Percentiles rank a stretch among this genome's conserved stretches.
These are phyloP conservation scores for Ennomos erosarius DNA, from an alignment of 2,888 invertebrate species.

Conservation along the genomic window DNA sequence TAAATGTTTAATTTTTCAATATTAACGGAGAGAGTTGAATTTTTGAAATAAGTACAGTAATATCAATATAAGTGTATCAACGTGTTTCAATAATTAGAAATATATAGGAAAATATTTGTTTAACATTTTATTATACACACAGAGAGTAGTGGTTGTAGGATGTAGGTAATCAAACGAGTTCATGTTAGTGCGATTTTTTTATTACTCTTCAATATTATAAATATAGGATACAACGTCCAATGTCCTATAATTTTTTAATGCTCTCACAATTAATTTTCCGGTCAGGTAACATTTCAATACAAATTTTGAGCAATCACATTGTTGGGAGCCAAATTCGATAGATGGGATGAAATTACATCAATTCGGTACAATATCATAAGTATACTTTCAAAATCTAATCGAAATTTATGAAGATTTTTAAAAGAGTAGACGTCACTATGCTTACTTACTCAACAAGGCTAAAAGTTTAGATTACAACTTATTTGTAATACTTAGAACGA, in stretches of 20 bases:
- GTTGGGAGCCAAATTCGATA: conserved; percentile 41
- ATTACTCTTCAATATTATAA: conserved; percentile 70
- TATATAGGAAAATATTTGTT: no score
- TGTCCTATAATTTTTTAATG: conserved; percentile 58
- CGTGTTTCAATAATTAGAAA: no score
- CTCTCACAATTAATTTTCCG: conserved; percentile 53
- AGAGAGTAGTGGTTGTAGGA: neutral
- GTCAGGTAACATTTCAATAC: conserved; percentile 66
- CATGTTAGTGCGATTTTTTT: conserved; percentile 72
- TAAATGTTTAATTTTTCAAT: no score
- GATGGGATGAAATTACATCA: conserved; percentile 34
- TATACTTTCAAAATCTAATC: conserved; percentile 7
- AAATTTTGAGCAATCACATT: conserved; percentile 71
- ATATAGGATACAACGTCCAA: conserved; percentile 71
- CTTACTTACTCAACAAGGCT: conserved; percentile 51
- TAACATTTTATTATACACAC: no score
- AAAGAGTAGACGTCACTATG: conserved; percentile 42
- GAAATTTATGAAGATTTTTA: conserved; percentile 16
- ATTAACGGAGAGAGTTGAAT: no score
- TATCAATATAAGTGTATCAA: no score
- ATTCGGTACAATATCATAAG: conserved; percentile 23
- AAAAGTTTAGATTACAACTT: conserved; percentile 2
- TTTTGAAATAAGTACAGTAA: no score
- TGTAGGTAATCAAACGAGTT: conserved; percentile 51
- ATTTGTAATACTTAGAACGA: neutral